Base-by-base conservation (phyloP, 2,113 vertebrate species). In the Rhinichthys klamathensis region DNA sequence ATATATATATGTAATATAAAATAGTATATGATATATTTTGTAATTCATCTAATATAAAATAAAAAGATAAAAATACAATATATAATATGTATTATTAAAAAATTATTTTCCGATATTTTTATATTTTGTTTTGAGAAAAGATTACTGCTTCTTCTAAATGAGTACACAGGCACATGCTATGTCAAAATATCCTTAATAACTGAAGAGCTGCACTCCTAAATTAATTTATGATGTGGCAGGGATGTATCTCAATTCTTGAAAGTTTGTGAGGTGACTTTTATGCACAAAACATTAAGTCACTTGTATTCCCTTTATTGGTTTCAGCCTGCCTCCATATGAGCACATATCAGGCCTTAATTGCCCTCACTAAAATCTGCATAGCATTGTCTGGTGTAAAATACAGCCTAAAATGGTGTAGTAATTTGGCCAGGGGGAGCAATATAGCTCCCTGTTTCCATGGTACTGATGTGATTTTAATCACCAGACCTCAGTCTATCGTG, bases 401-500 rank as follows among this genome's bases (percentile, higher is more conserved):
- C 88, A 85, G 81, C 84, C 88, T 80, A 72, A 87, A 90, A 88
- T 83, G 69, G 77, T 84, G 27, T 46, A 86, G 84, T 87, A 84
- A 92, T 92, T 88, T 88, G 89, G 85, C 91, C 89, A 76, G 70
- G 88, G 91, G 92, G 92, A 91, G 87, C 85, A 83, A 73, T 89
- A 86, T 21, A 44, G 70, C 67, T 85, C 84, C 63, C 38, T 65
- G 90, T 90, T 90, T 89, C 91, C 87, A 88, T 90, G 90, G 86
- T 58, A 84, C 89, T 91, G 89, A 92, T 93, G 91, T 89, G 85
- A 90, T 89, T 93, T 93, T 92, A 93, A 93, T 93, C 90, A 87
- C 90, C 79, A 82, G 70, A 49, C 81, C 67, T 83, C 81, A 72
- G 46, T 83, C 67, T 83, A 58, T 83, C 41, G 60, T 75, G 79